Evolutionary conservation across 2,113 vertebrate genomes (phyloP).

Genomic region (Ctenodactylus gundi): DNA sequence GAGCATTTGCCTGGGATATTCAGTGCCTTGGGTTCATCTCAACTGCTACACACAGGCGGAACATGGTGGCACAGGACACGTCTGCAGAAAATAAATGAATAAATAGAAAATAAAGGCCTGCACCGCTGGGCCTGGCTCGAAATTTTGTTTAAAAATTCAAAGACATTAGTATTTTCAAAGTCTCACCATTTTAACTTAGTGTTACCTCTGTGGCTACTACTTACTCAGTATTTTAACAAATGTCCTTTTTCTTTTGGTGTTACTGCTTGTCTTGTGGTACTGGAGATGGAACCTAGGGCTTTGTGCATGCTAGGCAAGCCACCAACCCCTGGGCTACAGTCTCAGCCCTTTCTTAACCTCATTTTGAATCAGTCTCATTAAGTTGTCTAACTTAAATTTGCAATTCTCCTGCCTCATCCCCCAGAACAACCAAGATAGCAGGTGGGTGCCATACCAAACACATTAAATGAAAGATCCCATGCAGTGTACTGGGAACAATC

Average conservation of each 20-base stretch:
- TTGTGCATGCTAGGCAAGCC: background rate
- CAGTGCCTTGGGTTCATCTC: too few species aligned
- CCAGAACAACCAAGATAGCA: background rate
- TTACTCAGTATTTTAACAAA: background rate
- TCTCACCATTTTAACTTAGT: background rate
- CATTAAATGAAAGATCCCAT: background rate
- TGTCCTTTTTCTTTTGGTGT: background rate
- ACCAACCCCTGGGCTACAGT: background rate
- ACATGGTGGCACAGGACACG: too few species aligned
- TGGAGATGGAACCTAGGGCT: background rate
- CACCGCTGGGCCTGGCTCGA: too few species aligned
- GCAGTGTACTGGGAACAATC: background rate
- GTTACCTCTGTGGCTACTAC: background rate
- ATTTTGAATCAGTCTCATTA: background rate
- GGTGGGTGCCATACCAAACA: background rate
- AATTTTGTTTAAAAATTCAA: background rate
- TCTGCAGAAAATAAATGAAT: too few species aligned
- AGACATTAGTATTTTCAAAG: background rate
- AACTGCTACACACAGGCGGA: too few species aligned
- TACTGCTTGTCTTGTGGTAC: background rate
- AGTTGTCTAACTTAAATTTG: background rate
- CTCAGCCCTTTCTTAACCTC: background rate
- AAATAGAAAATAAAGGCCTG: too few species aligned
- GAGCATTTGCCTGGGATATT: background rate
- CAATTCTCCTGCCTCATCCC: background rate